Percentiles rank a stretch among this genome's conserved stretches.
Conservation (phyloP, 2,797 vertebrate genomes). For the Telmatherina bonti region DNA sequence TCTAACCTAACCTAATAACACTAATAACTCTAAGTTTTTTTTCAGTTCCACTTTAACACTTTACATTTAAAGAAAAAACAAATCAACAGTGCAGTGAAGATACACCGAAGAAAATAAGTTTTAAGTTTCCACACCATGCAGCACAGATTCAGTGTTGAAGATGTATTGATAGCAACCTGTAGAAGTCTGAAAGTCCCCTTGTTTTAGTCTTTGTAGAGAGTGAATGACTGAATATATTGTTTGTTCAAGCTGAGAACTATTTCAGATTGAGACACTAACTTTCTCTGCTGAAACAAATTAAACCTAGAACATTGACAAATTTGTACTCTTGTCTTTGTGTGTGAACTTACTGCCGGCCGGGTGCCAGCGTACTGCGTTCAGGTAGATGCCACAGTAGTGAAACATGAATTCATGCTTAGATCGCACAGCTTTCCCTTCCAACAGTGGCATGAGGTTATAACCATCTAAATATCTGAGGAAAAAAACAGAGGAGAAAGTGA, state of each 20-base stretch:
- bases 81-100: neutral
- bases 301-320: neutral
- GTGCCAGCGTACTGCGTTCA: slow-evolving; percentile 93
- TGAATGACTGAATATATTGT: neutral
- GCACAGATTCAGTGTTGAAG: neutral
- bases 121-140: neutral
- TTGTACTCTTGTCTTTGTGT: neutral
- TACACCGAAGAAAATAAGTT: neutral
- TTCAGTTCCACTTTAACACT: neutral
- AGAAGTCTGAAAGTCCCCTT: neutral
- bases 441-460: slow-evolving; percentile 89
- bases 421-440: slow-evolving; percentile 77
- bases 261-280: neutral
- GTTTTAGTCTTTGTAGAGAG: neutral
- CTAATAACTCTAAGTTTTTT: neutral
- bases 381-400: slow-evolving; percentile 90
- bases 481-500: neutral
- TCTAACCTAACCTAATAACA: too few species aligned
- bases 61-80: neutral
- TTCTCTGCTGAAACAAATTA: neutral
- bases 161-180: neutral
- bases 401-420: slow-evolving; percentile 95
- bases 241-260: too few species aligned
- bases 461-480: slow-evolving; percentile 89
- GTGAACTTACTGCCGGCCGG: slow-evolving; percentile 87